A percentile compares a stretch with the other conserved stretches of the same genome.
These are phyloP conservation scores for Therioaphis trifolii DNA, from an alignment of 2,888 invertebrate species.

Conservation along the genomic window DNA sequence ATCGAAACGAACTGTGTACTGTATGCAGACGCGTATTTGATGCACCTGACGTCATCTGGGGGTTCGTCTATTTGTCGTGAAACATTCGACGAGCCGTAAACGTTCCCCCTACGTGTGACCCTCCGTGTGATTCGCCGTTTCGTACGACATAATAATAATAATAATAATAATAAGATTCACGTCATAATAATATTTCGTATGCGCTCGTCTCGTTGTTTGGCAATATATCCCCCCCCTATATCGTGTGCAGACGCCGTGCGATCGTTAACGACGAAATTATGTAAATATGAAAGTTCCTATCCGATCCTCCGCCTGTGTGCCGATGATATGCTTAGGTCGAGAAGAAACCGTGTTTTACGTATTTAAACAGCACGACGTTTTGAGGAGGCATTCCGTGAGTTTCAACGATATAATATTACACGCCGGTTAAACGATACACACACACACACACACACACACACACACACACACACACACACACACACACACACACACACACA, in stretches of 20 bases:
- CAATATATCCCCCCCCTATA: background rate
- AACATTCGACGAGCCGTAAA: too few species aligned
- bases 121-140: background rate
- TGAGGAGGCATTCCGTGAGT: background rate
- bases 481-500: too few species aligned
- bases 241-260: background rate
- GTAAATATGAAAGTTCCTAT: constrained; percentile 40
- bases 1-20: too few species aligned
- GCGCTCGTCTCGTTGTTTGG: constrained; percentile 40
- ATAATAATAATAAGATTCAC: background rate
- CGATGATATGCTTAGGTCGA: background rate
- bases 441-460: too few species aligned
- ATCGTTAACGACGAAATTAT: constrained; percentile 28
- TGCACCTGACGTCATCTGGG: too few species aligned
- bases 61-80: too few species aligned
- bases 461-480: too few species aligned
- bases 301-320: background rate
- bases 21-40: too few species aligned
- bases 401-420: constrained; percentile 1
- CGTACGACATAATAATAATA: background rate
- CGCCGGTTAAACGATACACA: too few species aligned
- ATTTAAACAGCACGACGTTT: too few species aligned
- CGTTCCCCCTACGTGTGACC: too few species aligned
- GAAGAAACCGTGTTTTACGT: constrained; percentile 16
- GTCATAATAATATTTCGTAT: too few species aligned